phyloP scores from a whole-genome alignment of 64 coral and sea anemone genomes.

The Porites lutea region DNA sequence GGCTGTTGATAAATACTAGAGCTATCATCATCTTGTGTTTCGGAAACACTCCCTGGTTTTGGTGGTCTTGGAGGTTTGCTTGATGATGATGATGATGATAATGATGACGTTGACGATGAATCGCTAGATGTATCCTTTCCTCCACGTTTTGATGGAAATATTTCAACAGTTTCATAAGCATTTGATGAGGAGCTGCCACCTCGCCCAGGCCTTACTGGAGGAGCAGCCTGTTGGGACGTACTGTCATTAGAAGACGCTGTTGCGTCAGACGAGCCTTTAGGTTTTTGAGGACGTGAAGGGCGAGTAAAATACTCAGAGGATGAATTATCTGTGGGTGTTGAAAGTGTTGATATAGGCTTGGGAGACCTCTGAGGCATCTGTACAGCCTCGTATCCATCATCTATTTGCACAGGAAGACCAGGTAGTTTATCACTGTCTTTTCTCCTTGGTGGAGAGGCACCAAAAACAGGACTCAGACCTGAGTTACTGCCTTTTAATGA shows the following conservation, averaged over 20 bases:
- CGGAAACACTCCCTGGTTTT: constrained; percentile 16
- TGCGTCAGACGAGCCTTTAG: neutral
- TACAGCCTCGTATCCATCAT: constrained; percentile 50
- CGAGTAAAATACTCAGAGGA: neutral
- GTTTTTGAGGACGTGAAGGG: constrained; percentile 14
- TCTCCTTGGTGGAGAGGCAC: constrained; percentile 20
- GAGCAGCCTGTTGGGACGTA: neutral
- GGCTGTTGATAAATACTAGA: constrained; percentile 73
- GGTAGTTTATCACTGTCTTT: constrained; percentile 24
- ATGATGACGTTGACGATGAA: neutral
- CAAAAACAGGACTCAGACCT: neutral
- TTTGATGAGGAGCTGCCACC: neutral
- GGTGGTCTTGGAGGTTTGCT: constrained; percentile 73
- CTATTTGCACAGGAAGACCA: constrained; percentile 9
- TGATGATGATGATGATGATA: constrained; percentile 8
- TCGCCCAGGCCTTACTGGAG: neutral
- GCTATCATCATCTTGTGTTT: constrained; percentile 17
- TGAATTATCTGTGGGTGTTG: neutral
- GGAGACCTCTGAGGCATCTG: constrained; percentile 51
- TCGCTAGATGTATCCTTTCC: neutral
- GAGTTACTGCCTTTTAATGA: neutral
- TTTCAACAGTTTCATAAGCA: constrained; percentile 38
- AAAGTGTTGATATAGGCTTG: constrained; percentile 14
- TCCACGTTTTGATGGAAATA: neutral
- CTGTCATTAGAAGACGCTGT: neutral